Conservation (phyloP, 1,140 invertebrate species). For the Araneus ventricosus region DNA sequence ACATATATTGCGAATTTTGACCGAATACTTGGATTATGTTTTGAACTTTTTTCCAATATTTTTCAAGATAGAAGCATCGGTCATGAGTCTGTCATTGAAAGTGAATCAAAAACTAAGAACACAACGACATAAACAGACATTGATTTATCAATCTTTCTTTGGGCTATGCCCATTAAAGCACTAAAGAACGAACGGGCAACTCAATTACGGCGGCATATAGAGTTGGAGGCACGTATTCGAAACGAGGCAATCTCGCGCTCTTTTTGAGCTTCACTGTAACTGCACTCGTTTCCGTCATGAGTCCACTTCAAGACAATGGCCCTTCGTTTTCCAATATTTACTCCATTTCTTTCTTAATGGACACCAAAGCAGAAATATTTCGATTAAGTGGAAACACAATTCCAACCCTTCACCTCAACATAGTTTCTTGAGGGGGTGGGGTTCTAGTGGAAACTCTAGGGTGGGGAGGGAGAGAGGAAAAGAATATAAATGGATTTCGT, state of each 20-base stretch:
- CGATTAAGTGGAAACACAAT: constrained; percentile 4
- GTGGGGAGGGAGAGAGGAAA: not conserved
- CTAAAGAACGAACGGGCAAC: not conserved
- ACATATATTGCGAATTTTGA: too few species aligned
- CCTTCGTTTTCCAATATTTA: constrained; percentile 20
- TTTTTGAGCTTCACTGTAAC: not conserved
- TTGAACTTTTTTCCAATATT: too few species aligned
- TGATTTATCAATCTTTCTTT: not conserved
- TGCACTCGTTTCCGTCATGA: not conserved
- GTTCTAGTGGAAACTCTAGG: not conserved
- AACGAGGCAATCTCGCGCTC: not conserved
- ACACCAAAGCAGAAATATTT: constrained; percentile 21
- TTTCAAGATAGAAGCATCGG: too few species aligned
- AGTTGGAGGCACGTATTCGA: not conserved
- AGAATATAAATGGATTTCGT: not conserved
- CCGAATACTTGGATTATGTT: too few species aligned
- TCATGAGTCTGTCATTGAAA: too few species aligned
- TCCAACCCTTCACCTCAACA: not conserved
- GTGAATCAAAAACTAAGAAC: too few species aligned
- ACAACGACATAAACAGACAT: not conserved
- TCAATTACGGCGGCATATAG: not conserved
- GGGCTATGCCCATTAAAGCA: not conserved
- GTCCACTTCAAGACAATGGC: constrained; percentile 14
- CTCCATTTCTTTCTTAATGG: constrained; percentile 26
- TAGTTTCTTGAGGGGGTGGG: not conserved